These are phyloP conservation scores for Enchytraeus crypticus DNA, from an alignment of 2,888 invertebrate genomes.

Conservation along the genomic window DNA sequence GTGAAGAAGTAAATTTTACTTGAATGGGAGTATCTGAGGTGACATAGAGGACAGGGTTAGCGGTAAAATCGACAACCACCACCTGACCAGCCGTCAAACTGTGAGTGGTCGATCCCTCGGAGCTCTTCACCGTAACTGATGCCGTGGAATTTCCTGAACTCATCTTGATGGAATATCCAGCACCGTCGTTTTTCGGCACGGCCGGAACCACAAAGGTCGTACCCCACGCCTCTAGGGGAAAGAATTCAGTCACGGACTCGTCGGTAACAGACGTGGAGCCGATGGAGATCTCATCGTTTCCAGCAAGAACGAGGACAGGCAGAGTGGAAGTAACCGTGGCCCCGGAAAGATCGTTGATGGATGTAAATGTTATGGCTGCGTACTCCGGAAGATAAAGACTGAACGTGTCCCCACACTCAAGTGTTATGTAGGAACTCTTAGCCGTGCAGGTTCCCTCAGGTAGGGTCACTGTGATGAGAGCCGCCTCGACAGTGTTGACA, in stretches of 20 bases:
- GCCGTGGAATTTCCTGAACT: background rate
- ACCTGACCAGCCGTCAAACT: background rate
- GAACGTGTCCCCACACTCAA: conserved; percentile 6
- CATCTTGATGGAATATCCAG: conserved; percentile 8
- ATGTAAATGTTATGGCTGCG: background rate
- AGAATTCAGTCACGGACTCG: background rate
- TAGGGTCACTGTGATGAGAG: background rate
- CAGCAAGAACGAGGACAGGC: conserved; percentile 6
- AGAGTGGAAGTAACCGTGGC: background rate
- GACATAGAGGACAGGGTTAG: background rate
- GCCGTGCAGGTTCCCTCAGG: background rate
- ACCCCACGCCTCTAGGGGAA: conserved; percentile 9
- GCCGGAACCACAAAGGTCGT: conserved; percentile 3
- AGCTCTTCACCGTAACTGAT: background rate
- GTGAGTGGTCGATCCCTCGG: background rate
- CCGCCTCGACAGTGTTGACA: background rate
- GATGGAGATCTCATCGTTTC: conserved; percentile 4
- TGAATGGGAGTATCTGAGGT: background rate
- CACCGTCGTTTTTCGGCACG: background rate
- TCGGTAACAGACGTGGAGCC: background rate
- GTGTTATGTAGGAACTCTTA: background rate
- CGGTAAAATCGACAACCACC: background rate
- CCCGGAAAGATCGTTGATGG: conserved; percentile 2
- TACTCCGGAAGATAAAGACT: background rate
- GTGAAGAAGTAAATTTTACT: too few relatives aligned